phyloP scores from a whole-genome alignment of 2,888 invertebrate genomes.

The Hemithea aestivaria region DNA sequence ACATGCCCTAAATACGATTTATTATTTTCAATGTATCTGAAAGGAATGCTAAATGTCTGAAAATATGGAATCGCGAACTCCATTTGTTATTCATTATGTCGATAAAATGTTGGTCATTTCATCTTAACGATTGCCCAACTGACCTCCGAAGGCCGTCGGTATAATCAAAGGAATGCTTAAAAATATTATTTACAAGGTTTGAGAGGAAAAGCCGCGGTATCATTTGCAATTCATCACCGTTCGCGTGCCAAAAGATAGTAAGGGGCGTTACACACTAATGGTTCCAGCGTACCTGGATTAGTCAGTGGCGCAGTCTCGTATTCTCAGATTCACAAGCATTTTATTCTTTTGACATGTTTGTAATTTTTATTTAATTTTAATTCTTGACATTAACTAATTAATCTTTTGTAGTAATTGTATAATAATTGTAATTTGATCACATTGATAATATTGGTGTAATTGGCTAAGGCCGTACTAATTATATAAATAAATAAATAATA shows the following conservation, averaged over 20 bases:
- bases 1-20: no score
- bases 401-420: no score
- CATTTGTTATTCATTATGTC: conserved; percentile 27
- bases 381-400: no score
- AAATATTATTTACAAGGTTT: conserved; percentile 40
- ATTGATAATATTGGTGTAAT: no score
- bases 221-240: conserved; percentile 57
- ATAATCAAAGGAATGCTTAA: conserved; percentile 33
- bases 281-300: neutral
- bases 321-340: no score
- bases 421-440: no score
- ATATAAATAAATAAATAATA: no score
- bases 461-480: no score
- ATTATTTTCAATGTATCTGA: no score
- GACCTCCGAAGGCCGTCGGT: conserved; percentile 30
- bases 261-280: conserved; percentile 2
- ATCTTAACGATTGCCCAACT: conserved; percentile 27
- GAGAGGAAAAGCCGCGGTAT: conserved; percentile 36
- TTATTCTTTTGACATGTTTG: no score
- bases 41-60: neutral
- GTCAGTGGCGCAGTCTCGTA: no score
- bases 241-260: conserved; percentile 37
- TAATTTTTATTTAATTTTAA: no score
- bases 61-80: conserved; percentile 12
- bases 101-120: conserved; percentile 23